Percentiles rank a stretch among this genome's conserved stretches.
Evolutionary conservation across 1,140 invertebrate genomes (phyloP).

Genomic region (Spodoptera frugiperda): DNA sequence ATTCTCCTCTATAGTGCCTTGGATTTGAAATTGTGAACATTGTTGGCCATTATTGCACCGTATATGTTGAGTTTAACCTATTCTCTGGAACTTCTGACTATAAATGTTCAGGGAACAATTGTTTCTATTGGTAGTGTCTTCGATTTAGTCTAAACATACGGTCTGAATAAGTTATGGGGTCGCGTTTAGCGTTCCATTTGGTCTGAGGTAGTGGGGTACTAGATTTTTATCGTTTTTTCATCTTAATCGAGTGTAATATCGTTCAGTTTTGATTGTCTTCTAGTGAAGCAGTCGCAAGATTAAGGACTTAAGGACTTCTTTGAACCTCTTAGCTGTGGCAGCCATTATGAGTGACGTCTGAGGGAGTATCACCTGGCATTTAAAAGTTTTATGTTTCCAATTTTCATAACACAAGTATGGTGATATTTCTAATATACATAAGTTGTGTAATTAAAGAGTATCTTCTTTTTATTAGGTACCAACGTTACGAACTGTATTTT

Average conservation of each 20-base stretch:
- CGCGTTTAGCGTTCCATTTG: background rate
- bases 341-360: too few species aligned
- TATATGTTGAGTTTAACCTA: slow-evolving; percentile 47
- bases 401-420: too few species aligned
- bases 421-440: too few species aligned
- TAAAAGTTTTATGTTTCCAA: too few species aligned
- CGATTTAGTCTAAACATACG: slow-evolving; percentile 38
- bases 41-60: slow-evolving; percentile 45
- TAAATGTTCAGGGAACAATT: slow-evolving; percentile 33
- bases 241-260: background rate
- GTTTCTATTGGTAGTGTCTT: slow-evolving; percentile 31
- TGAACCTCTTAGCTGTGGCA: too few species aligned
- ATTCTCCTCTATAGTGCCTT: background rate
- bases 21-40: slow-evolving; percentile 46
- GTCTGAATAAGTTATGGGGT: slow-evolving; percentile 18
- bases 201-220: background rate
- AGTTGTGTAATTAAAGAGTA: too few species aligned
- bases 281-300: too few species aligned
- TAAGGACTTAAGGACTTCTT: too few species aligned
- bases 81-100: slow-evolving; percentile 39
- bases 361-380: too few species aligned
- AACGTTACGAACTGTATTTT: too few species aligned
- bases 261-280: background rate
- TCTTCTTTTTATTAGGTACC: too few species aligned
- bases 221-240: slow-evolving; percentile 6